Percentiles rank a stretch among this genome's conserved stretches.
These are phyloP conservation scores for Proctacanthus coquilletti DNA, from an alignment of 1,140 invertebrate species.

Conservation along the genomic window DNA sequence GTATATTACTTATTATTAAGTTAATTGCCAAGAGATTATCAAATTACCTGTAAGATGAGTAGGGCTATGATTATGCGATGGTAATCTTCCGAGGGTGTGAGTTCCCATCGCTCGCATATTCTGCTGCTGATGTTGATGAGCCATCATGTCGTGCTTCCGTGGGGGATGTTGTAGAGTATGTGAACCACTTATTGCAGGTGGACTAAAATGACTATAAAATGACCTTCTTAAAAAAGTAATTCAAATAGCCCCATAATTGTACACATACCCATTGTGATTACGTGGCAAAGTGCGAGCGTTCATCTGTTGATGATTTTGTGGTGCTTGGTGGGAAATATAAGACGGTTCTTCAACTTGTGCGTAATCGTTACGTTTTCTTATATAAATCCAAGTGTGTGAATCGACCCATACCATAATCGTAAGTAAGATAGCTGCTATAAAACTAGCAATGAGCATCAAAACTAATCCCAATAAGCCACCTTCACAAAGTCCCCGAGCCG, in stretches of 20 bases:
- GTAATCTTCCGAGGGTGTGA: conserved; percentile 36
- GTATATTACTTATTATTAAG: too few species aligned
- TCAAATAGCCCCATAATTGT: conserved; percentile 9
- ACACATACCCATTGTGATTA: conserved; percentile 29
- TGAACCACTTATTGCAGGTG: conserved; percentile 28
- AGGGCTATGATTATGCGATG: conserved; percentile 35
- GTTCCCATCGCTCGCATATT: conserved; percentile 34
- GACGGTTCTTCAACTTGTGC: conserved; percentile 28
- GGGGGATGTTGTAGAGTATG: conserved; percentile 29
- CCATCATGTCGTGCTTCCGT: conserved; percentile 31
- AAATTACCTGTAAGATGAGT: conserved; percentile 28
- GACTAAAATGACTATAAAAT: conserved; percentile 28
- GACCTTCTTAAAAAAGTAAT: too few species aligned
- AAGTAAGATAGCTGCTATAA: conserved; percentile 70
- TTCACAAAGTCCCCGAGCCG: conserved; percentile 61
- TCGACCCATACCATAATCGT: conserved; percentile 86
- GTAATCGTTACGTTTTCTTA: conserved; percentile 48
- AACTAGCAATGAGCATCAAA: conserved; percentile 70
- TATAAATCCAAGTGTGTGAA: conserved; percentile 92
- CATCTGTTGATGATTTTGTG: conserved; percentile 30
- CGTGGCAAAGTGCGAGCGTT: conserved; percentile 27
- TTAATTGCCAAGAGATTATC: too few species aligned
- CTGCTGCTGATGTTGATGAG: conserved; percentile 16
- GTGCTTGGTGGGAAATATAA: conserved; percentile 27
- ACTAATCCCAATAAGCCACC: conserved; percentile 63